Base-by-base conservation (phyloP, 2,113 vertebrate species). In the Martes martes region DNA sequence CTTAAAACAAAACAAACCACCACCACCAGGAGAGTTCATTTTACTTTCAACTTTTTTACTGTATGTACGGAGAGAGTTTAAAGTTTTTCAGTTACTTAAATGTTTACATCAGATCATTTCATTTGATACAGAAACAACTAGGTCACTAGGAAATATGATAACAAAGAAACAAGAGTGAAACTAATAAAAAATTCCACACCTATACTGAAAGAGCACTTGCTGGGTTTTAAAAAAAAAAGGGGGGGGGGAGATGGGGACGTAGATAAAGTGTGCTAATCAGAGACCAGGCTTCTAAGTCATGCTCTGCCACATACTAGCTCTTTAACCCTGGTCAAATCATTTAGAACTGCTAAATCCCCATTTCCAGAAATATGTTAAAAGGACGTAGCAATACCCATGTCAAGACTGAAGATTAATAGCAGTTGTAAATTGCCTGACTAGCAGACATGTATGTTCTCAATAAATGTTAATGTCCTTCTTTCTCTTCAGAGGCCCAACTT, bases 11-110 rank as follows among this genome's bases (percentile, higher is more conserved):
- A 14, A 67, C 69, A 39, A 36, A 14, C 26, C 24, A 10, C 19
- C 47, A 82, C 6, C 13, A 55, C 45, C 47, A 81, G 4, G 28
- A n/a, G 50, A 87, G 57, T 94, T 79, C 26, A 81, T 61, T 89
- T 83, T 95, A 96, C 82, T 63, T 88, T 78, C 65, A 90, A 67
- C 28, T 23, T 92, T 80, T 71, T 63, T 52, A 95, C 23, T 45
- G 15, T 52, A 96, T 23, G 74, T 39, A 50, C 19, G 26, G 65
- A 89, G 86, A 89, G 36, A 69, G 26, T 65, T 89, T 81, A 86
- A 61, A 76, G 50, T 67, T 98, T 89, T 95, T 88, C 81, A 95
- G 23, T 86, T 69, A 96, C 61, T 78, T 84, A 91, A 93, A 96
- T 69, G 24, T 80, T 96, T 86, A 86, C 15, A 52, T 73, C 61